Percentiles rank a stretch among this genome's conserved stretches.
These are phyloP conservation scores for Sebastes variabilis DNA, from an alignment of 2,797 vertebrate species.

Conservation along the genomic window DNA sequence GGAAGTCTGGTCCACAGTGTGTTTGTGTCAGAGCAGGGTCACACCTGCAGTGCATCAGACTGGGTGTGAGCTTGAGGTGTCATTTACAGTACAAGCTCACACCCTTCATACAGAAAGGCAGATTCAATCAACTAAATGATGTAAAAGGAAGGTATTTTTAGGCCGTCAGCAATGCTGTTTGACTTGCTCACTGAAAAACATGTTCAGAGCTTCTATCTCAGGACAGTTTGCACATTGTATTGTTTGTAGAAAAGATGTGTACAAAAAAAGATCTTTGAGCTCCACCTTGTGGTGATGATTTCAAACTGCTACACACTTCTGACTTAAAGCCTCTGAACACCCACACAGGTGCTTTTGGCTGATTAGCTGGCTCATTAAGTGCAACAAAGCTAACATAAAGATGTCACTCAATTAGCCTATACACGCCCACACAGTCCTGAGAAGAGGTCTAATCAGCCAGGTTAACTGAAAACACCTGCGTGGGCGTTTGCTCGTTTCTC, in stretches of 20 bases:
- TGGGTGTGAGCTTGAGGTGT: slow-evolving; percentile 28
- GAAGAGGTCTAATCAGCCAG: too few relatives aligned
- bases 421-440: too few relatives aligned
- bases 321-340: not conserved
- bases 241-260: not conserved
- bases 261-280: not conserved
- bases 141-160: slow-evolving; percentile 1
- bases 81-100: slow-evolving; percentile 13
- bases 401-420: not conserved
- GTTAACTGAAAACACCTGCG: too few relatives aligned
- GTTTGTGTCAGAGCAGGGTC: not conserved
- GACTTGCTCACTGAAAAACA: slow-evolving; percentile 3
- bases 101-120: not conserved
- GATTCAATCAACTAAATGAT: not conserved
- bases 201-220: not conserved
- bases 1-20: not conserved
- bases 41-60: slow-evolving; percentile 4
- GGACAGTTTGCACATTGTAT: not conserved
- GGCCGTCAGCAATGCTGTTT: not conserved
- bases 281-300: slow-evolving; percentile 49
- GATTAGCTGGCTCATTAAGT: not conserved
- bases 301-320: not conserved
- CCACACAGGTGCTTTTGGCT: not conserved
- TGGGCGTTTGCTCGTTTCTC: too few relatives aligned
- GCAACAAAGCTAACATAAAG: not conserved